Base-by-base conservation (phyloP, 2,797 vertebrate genomes). In the Sitta carolinensis region DNA sequence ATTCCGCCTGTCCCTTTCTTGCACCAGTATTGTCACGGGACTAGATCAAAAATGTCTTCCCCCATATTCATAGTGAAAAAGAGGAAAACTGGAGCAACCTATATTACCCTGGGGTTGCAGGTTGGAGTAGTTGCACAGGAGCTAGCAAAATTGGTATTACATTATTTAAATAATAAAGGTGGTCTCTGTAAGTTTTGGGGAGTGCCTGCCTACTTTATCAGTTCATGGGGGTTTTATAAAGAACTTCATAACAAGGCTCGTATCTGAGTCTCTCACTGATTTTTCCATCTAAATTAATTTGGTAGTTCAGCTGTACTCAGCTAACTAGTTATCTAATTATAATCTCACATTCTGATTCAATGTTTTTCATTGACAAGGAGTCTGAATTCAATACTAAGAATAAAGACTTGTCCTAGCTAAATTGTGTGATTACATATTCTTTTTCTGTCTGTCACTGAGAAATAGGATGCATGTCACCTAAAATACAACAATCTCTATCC, bases 361-460 rank as follows among this genome's bases (percentile, higher is more conserved):
- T 7, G 6, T 50, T 83, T 94, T 77, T 91, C 66, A 67, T 72
- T 90, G 62, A 54, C 58, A 75, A 78, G 45, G 38, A 47, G 14
- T 47, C 51, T 70, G 51, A 8, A 67, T 89, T 93, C 62, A 61
- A 54, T 76, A 58, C 40, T 64, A 72, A 78, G 43, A 91, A 55
- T 84, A 81, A 75, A 92, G 40, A 20, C 69, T 77, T 70, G 18
- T 43, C 61, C 74, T 45, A 27, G n/a, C 85, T 74, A 83, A 45
- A 61, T 45, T 80, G 29, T 83, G 47, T 75, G 54, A 88, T 58
- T 61, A 43, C 63, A 26, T 84, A 61, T 77, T 72, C 16, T 88
- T 87, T 85, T 81, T 68, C 62, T 32, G 50, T 88, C 58, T 93
- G 69, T 61, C 62, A 84, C 27, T 58, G 69, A 90, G 68, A 88